phyloP scores from a whole-genome alignment of 2,797 vertebrate genomes.

The Botia kubotai region DNA sequence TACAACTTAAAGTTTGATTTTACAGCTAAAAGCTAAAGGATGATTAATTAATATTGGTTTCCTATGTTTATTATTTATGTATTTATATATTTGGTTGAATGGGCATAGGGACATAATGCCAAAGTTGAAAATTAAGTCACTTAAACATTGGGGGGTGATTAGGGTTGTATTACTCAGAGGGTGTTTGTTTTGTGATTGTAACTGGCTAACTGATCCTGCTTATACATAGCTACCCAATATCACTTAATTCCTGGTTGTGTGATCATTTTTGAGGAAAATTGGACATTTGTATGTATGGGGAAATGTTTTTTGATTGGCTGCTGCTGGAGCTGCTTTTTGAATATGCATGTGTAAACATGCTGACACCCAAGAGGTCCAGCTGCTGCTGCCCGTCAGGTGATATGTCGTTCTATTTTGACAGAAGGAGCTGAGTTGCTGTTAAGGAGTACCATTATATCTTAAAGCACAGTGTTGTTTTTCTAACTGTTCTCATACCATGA shows the following conservation, averaged over 20 bases:
- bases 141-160: no score
- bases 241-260: neutral
- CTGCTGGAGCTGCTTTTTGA: conserved; percentile 24
- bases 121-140: no score
- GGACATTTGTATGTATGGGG: neutral
- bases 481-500: neutral
- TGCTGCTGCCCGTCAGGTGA: conserved; percentile 58
- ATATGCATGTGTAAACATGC: conserved; percentile 56
- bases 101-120: no score
- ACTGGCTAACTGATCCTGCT: no score
- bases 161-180: no score
- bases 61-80: neutral
- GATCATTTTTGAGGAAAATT: no score
- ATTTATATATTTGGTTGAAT: neutral
- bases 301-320: conserved; percentile 5
- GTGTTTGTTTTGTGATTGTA: no score
- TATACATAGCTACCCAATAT: no score
- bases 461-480: conserved; percentile 10
- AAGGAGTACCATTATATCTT: neutral
- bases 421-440: conserved; percentile 37
- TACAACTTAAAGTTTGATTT: no score
- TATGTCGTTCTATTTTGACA: conserved; percentile 44
- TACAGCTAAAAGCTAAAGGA: no score
- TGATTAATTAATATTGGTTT: neutral
- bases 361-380: conserved; percentile 58